Evolutionary conservation across 1,140 invertebrate species (phyloP), one percentile per base, ranked within the genome.

Genomic region (Lepidurus packardi): DNA sequence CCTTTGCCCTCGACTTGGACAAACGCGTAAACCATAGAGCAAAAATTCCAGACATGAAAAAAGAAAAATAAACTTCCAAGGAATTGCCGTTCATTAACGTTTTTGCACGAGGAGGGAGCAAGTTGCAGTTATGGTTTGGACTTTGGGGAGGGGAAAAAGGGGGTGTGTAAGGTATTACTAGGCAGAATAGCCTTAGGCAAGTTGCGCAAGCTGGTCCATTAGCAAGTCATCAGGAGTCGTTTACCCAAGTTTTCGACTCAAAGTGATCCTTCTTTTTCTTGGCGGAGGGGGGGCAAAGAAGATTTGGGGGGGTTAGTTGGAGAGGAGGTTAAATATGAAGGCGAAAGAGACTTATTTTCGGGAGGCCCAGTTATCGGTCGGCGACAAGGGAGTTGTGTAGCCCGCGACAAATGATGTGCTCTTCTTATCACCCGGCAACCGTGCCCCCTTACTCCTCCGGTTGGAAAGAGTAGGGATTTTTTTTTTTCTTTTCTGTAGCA

Each of bases 171-270:
- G 34, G 34, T 34, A 34, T 34, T 34, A 34, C 34, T 34, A 65
- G 53, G 21, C 53, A 13, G 53, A 65, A 65, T 34, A 4, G 34
- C 34, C 34, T 34, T 34, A 34, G 34, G 34, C 34, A 34, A 34
- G 34, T 34, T 34, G 34, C 34, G 34, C 34, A 34, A 34, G 34
- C 34, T 34, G 34, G 34, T 5, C 53, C 53, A 65, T 65, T 65
- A 65, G 21, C 53, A 65, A 65, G 53, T 65, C 53, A 16, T 65
- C 53, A 65, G n/a, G 21, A 65, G 53, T 65, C 53, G 21, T 65
- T 65, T 65, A 65, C 53, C 6, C 21, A 65, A 65, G 7, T 65
- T 65, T 21, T 65, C 21, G 16, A n/a, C 9, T 16, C 53, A 65
- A 13, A 16, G 13, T 65, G 16, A n/a, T 65, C 47, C 53, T 65